Base-by-base conservation (phyloP, 2,113 vertebrate species). In the Neodon shergylaensis region DNA sequence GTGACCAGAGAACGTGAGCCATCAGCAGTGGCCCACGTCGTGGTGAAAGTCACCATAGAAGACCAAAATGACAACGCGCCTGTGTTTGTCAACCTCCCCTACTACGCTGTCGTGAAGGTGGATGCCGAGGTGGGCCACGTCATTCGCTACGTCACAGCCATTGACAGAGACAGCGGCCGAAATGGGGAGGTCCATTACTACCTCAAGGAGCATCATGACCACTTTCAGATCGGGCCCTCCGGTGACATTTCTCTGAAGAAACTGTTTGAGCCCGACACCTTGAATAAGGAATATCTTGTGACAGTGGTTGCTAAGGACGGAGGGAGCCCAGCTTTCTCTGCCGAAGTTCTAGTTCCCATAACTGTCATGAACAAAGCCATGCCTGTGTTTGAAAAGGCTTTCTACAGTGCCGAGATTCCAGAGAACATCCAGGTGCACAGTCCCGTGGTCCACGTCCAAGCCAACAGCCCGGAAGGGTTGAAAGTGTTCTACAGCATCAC, bases 331-430 rank as follows among this genome's bases (percentile, higher is more conserved):
- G 97, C 99, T 6, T 99, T 99, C 89, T 99, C 99, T 3, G 98
- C 99, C 19, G 99, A 99, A 97, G 98, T 99, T 39, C 95, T 98
- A 10, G 99, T 99, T 42, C 99, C 99, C n/a, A 93, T 99, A 97
- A 99, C 99, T 3, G 99, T 99, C 47, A 99, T 99, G 98, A 99
- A 99, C 98, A 99, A 99, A 98, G 99, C 99, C 83, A 99, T 99
- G 98, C 99, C 99, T 44, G 98, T 99, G 96, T 99, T 99, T 33
- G 99, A 99, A 95, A 99, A 99, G 87, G 97, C 99, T 44, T 99
- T 99, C 97, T 99, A 99, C 90, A 99, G 99, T 84, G 99, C 99
- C 70, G 99, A 99, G 98, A 99, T 99, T 97, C 99, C 99, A 21
- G 99, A 99, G 98, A 99, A 99, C 44, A 98, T 99, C 93, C 99